Evolutionary conservation across 1,140 invertebrate species (phyloP), one percentile per base, ranked within the genome.

Genomic region (Brachionus paranguensis): DNA sequence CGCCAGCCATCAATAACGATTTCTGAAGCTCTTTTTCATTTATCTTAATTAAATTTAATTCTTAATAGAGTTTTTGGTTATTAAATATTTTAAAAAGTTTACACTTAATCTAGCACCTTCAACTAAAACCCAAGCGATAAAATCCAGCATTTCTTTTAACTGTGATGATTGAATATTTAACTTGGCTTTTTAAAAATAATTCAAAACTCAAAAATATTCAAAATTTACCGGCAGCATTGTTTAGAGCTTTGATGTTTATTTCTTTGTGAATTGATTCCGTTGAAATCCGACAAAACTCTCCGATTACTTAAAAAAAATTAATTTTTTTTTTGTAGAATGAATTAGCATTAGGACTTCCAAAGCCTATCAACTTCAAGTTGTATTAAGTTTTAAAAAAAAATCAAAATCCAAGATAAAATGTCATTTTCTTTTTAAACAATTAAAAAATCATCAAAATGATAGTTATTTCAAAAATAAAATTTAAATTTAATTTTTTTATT

Each of bases 181-280:
- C 60, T 81, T 81, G 10, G n/a, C 78, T 81, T 37, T 33, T 55
- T 4, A 53, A 76, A 29, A 37, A 50, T 29, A 24, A 50, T 50
- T 43, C 1, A n/a, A 33, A n/a, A 29, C 12, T 8, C 2, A 45
- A 24, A 37, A 45, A 27, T 37, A 8, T 12, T 7, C 14, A 55
- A 37, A 79, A 33, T n/a, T 41, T 81, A 81, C 78, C 37, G n/a
- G 78, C 53, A 47, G 78, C 78, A 64, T 60, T 64, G 53, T 81
- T 81, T 37, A 81, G n/a, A n/a, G 64, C 41, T 45, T 81, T 81
- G 55, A 7, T 43, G 27, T 68, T 81, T 29, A 81, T 60, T 41
- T 81, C 78, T 68, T 81, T 81, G n/a, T 68, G n/a, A 37, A 81
- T 20, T 29, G 78, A 81, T 68, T 81, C 78, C 5, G 41, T 33